Evolutionary conservation across 2,888 invertebrate species (phyloP).

Genomic region (Synergus laeviventris): DNA sequence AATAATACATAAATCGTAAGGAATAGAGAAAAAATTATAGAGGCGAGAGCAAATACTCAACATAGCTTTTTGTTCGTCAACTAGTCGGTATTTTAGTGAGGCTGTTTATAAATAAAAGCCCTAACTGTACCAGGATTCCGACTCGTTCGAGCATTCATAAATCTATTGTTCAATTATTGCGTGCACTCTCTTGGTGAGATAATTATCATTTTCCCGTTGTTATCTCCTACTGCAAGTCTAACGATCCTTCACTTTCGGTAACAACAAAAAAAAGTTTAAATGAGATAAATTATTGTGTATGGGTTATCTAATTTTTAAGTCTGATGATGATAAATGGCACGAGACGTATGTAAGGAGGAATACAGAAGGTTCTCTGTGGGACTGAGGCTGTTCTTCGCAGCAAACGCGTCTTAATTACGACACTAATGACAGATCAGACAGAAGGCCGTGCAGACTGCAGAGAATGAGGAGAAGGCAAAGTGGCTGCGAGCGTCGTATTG

Average conservation of each 20-base stretch:
- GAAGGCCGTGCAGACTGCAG: constrained; percentile 4
- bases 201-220: constrained; percentile 51
- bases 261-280: no score
- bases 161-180: constrained; percentile 54
- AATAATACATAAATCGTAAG: background rate
- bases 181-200: constrained; percentile 42
- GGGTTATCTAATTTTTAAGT: background rate
- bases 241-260: background rate
- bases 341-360: background rate
- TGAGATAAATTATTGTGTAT: background rate
- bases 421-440: constrained; percentile 39
- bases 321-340: constrained; percentile 10
- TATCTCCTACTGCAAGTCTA: background rate
- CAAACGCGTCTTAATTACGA: constrained; percentile 38
- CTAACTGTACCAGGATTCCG: constrained; percentile 19
- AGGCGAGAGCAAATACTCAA: background rate
- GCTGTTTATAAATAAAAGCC: constrained; percentile 1
- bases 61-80: background rate
- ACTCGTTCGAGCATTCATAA: constrained; percentile 45
- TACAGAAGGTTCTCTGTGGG: constrained; percentile 25
- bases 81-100: background rate
- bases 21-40: no score
- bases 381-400: constrained; percentile 20
- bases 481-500: background rate
- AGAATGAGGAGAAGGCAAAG: background rate